Evolutionary conservation across 2,797 vertebrate genomes (phyloP).

Genomic region (Notolabrus celidotus): DNA sequence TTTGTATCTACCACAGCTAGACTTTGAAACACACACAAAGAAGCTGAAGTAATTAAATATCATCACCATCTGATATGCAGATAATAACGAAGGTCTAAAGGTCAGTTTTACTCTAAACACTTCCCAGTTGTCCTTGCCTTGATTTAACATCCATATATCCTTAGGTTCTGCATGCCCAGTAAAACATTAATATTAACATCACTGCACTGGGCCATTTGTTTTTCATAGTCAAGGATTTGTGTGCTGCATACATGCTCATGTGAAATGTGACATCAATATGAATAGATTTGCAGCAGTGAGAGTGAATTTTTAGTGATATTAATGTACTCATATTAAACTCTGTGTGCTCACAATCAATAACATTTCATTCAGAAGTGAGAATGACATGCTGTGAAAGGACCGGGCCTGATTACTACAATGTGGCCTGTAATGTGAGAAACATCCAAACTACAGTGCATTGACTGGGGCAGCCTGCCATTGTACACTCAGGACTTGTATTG

Average conservation of each 20-base stretch:
- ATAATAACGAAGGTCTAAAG: conserved; percentile 10
- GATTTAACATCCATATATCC: neutral
- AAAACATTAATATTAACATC: conserved; percentile 1
- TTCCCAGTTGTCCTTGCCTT: neutral
- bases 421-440: conserved; percentile 69
- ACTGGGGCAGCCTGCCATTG: conserved; percentile 64
- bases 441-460: conserved; percentile 63
- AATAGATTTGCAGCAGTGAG: neutral
- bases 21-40: neutral
- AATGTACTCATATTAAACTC: neutral
- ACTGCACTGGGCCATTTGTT: neutral
- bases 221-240: conserved; percentile 23
- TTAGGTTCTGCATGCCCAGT: neutral
- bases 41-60: too few relatives aligned
- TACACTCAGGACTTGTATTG: conserved; percentile 55
- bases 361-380: conserved; percentile 24
- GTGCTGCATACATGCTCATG: conserved; percentile 26
- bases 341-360: conserved; percentile 21
- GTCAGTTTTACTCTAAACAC: conserved; percentile 7
- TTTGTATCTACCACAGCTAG: too few relatives aligned
- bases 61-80: too few relatives aligned
- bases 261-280: conserved; percentile 9
- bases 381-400: conserved; percentile 28
- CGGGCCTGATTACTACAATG: conserved; percentile 12
- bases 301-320: conserved; percentile 5